Conservation (phyloP, 2,888 invertebrate species). For the Tinea trinotella region DNA sequence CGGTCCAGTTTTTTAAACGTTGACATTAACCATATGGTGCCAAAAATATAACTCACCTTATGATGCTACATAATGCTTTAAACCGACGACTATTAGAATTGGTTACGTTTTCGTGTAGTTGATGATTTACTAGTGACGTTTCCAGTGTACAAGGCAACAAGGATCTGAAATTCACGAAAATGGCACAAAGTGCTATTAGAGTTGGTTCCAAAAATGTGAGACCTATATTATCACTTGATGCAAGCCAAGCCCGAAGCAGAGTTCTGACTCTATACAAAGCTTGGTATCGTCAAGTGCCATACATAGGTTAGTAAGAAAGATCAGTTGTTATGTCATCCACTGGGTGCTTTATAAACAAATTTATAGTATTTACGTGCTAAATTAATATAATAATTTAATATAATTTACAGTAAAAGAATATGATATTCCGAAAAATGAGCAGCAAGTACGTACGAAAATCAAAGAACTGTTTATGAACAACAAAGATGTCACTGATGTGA, state of each 20-base stretch:
- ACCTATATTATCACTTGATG: slow-evolving; percentile 87
- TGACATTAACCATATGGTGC: too few relatives aligned
- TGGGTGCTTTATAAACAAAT: not conserved
- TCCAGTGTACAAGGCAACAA: too few relatives aligned
- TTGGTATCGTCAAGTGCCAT: slow-evolving; percentile 94
- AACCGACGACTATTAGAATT: too few relatives aligned
- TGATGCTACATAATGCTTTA: too few relatives aligned
- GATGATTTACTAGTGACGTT: too few relatives aligned
- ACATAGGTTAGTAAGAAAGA: slow-evolving; percentile 77
- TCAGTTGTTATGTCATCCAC: slow-evolving; percentile 23
- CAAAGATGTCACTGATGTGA: slow-evolving; percentile 82
- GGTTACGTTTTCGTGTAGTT: too few relatives aligned
- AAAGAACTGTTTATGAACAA: slow-evolving; percentile 85
- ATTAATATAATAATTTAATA: too few relatives aligned
- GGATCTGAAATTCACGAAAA: not conserved
- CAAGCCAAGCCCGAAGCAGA: slow-evolving; percentile 83
- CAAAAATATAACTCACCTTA: too few relatives aligned
- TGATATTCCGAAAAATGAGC: slow-evolving; percentile 81
- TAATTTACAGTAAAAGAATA: slow-evolving; percentile 79
- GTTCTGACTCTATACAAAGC: slow-evolving; percentile 92
- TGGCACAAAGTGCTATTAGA: slow-evolving; percentile 16
- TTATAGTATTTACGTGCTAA: not conserved
- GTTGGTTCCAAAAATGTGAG: slow-evolving; percentile 76
- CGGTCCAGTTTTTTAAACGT: too few relatives aligned
- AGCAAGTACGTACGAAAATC: slow-evolving; percentile 79